Evolutionary conservation across 2,888 invertebrate genomes (phyloP), one percentile per base, ranked within the genome.

Genomic region (Mythimna vitellina): DNA sequence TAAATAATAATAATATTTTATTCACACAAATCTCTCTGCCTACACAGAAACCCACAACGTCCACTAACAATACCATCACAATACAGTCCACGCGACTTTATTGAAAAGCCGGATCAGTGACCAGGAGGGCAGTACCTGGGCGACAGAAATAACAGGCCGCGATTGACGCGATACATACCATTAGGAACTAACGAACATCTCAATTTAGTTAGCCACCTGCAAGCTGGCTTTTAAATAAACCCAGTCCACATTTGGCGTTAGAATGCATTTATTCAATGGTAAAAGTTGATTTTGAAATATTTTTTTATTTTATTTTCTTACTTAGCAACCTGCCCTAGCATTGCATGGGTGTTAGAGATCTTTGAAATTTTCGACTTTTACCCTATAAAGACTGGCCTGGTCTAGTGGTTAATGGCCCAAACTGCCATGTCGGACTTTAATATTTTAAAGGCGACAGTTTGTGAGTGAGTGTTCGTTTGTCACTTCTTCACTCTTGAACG

Each of bases 161-260:
- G 86, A 93, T 92, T 92, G 90, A 88, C 89, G 85, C 88, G 93
- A 93, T 93, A 93, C 93, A 93, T 93, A 92, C 89, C 87, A 93
- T 93, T 93, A 93, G 86, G 86, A 78, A 80, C 90, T 93, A 93
- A 93, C 93, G 93, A 93, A 93, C 93, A 93, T 92, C 93, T 93
- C 93, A 93, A 93, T 93, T 93, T 91, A 91, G 86, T 88, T 85
- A 90, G 85, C 93, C 92, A 92, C 92, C 93, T 92, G 92, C 91
- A 86, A 77, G 75, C 75, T 70, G 51, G 78, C 77, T 82, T 85
- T 85, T 78, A 87, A 85, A 88, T 87, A 84, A 84, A 81, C 77
- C 56, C 63, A 56, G 65, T 74, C 75, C 72, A 73, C 70, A 74
- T 57, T 80, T 57, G 67, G 81, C 73, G 70, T 76, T 86, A 85